phyloP scores from a whole-genome alignment of 2,888 invertebrate genomes.

The Morpho achilles region DNA sequence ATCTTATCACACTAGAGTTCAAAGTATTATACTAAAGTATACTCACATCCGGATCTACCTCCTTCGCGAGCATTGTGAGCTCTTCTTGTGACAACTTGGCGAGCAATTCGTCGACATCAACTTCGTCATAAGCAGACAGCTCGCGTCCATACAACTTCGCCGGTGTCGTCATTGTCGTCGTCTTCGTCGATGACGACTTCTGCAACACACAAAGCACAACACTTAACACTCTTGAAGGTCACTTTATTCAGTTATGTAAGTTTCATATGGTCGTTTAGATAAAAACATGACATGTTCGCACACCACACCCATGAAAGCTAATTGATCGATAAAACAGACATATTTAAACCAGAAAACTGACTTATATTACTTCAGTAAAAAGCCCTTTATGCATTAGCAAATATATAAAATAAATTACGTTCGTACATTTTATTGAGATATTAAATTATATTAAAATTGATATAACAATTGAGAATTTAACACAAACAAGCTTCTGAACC shows the following conservation, averaged over 20 bases:
- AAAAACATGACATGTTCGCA: slow-evolving; percentile 42
- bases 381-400: no score
- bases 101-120: slow-evolving; percentile 97
- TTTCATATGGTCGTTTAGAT: slow-evolving; percentile 8
- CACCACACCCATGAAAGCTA: slow-evolving; percentile 61
- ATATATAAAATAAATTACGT: no score
- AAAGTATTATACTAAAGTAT: not conserved
- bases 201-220: slow-evolving; percentile 64
- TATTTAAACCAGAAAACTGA: not conserved
- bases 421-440: slow-evolving; percentile 13
- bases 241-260: slow-evolving; percentile 12
- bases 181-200: slow-evolving; percentile 94
- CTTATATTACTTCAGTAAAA: no score
- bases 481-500: slow-evolving; percentile 41
- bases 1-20: not conserved
- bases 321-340: slow-evolving; percentile 36
- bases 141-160: slow-evolving; percentile 94
- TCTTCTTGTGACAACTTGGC: slow-evolving; percentile 96
- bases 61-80: slow-evolving; percentile 97
- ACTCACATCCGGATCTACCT: slow-evolving; percentile 99
- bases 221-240: slow-evolving; percentile 21
- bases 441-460: not conserved
- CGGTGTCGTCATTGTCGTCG: slow-evolving; percentile 93
- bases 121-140: slow-evolving; percentile 93
- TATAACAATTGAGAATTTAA: slow-evolving; percentile 17